phyloP scores from a whole-genome alignment of 2,888 invertebrate genomes.

The Lamellibrachia columna region DNA sequence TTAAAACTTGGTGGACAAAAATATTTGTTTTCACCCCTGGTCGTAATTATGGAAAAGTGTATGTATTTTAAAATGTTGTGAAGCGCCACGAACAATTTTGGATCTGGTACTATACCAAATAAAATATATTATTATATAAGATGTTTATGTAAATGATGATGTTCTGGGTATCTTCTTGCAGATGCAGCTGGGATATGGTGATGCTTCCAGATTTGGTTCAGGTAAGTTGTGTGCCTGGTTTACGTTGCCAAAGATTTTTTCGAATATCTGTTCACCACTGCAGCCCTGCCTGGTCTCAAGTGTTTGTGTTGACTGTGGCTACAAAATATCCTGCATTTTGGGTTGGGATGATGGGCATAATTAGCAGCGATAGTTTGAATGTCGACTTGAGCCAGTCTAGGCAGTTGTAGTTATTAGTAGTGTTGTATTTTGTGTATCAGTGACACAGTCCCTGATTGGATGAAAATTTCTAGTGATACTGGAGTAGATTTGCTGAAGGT shows the following conservation, averaged over 20 bases:
- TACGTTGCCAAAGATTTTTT: neutral
- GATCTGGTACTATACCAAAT: too few species aligned
- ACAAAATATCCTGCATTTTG: neutral
- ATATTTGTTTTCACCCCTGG: too few species aligned
- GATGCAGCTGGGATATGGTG: constrained; percentile 11
- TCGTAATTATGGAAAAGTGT: too few species aligned
- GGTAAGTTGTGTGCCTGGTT: neutral
- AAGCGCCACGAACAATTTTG: too few species aligned
- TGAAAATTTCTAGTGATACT: neutral
- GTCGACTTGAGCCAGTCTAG: neutral
- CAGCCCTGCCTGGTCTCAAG: neutral
- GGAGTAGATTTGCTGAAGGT: neutral
- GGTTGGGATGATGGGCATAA: neutral
- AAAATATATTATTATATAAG: too few species aligned
- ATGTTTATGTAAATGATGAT: neutral
- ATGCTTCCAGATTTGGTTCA: neutral
- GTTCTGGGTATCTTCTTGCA: neutral
- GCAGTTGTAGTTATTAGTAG: neutral
- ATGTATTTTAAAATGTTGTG: too few species aligned
- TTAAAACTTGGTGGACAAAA: too few species aligned
- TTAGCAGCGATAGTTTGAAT: neutral
- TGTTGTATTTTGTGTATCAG: neutral
- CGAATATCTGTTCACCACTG: neutral
- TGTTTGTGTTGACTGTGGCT: neutral
- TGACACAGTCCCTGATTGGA: neutral